Base-by-base conservation (phyloP, 2,888 invertebrate species). In the Noctua fimbriata region DNA sequence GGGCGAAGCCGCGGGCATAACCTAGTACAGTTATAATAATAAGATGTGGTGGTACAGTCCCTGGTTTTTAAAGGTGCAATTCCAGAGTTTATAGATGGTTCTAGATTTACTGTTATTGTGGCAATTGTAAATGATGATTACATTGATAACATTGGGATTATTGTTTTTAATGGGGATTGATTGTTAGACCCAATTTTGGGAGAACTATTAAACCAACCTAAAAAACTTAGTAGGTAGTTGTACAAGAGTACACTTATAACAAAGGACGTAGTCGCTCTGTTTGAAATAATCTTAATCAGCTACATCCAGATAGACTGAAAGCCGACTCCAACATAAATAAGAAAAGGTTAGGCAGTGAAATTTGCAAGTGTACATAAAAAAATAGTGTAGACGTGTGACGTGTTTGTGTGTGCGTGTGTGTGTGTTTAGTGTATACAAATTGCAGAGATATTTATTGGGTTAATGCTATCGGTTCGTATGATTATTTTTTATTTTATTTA, bases 31-130 rank as follows among this genome's bases (percentile, higher is more conserved):
- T 28, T 60, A 32, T 32, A 44, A 44, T 44, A 10, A 12, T 24
- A 36, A 44, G 67, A n/a, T n/a, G 16, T 44, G 67, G 44, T 67
- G 67, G 44, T 2, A n/a, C 44, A n/a, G 44, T n/a, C 44, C 67
- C 67, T 41, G 24, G 41, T 79, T 58, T 76, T 69, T 47, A 16
- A 18, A 78, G 52, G 69, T 77, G 76, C 73, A 81, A 73, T 84
- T 88, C 21, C n/a, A 36, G 60, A 66, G 73, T 60, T 80, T 72
- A 76, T 78, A 72, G 44, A 69, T 79, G 70, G 28, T 55, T 32
- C 41, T 63, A 14, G 72, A 75, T 73, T 72, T 36, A 66, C 47
- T 67, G 63, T 70, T 86, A 79, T 85, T 83, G 32, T 5, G 16
- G 49, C 60, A 65, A 76, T 87, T 73, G 55, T 52, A 28, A 52